Conservation (phyloP, 2,113 vertebrate species). For the Brachyhypopomus gauderio region DNA sequence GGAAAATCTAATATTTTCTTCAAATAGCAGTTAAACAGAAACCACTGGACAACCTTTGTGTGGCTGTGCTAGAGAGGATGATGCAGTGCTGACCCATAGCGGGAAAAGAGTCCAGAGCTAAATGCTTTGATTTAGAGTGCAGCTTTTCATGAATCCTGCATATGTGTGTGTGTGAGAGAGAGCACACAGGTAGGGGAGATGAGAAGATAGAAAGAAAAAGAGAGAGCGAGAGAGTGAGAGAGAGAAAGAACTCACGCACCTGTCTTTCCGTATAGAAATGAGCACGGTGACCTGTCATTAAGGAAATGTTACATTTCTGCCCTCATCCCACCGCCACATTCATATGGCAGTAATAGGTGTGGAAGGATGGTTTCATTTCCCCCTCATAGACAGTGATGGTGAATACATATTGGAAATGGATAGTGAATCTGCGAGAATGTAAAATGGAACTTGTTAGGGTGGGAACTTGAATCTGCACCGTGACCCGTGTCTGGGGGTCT, state of each 20-base stretch:
- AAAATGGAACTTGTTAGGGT: constrained; percentile 3
- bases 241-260: background rate
- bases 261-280: constrained; percentile 16
- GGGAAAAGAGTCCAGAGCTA: constrained; percentile 45
- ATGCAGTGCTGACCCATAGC: constrained; percentile 56
- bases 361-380: constrained; percentile 9
- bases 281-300: constrained; percentile 17
- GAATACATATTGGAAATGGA: constrained; percentile 25
- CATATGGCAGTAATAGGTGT: constrained; percentile 7
- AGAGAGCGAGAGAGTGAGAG: constrained; percentile 25
- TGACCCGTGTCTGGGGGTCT: constrained; percentile 12
- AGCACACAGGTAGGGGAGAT: background rate
- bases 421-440: constrained; percentile 8
- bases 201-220: background rate
- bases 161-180: background rate
- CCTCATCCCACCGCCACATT: constrained; percentile 3
- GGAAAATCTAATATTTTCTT: constrained; percentile 62
- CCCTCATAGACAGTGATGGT: constrained; percentile 1
- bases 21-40: constrained; percentile 65
- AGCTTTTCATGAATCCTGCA: constrained; percentile 26
- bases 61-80: constrained; percentile 41
- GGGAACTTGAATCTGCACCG: background rate
- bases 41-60: constrained; percentile 57
- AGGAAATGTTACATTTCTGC: constrained; percentile 7
- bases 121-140: constrained; percentile 57